Evolutionary conservation across 2,797 vertebrate species (phyloP), one percentile per base, ranked within the genome.

Genomic region (Iguana delicatissima): DNA sequence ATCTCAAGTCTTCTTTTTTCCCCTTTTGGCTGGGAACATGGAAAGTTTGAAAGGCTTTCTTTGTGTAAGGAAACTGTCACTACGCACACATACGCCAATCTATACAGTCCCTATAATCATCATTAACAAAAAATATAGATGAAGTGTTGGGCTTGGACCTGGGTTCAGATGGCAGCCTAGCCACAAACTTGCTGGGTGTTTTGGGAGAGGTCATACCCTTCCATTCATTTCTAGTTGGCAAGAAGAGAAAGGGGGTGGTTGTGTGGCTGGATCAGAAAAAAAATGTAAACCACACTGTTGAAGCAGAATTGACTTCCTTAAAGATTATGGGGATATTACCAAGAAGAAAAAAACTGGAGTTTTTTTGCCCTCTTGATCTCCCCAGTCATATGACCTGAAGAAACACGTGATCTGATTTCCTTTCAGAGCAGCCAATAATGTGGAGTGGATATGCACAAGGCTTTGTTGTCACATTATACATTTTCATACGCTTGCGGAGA

Each of bases 31-130:
- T 32, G 22, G 14, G 77, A 74, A 52, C 67, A 12, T 62, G 84
- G 67, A 86, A 90, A 90, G n/a, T 55, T 12, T 90, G 52, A 90
- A 57, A 38, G n/a, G 4, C 52, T 73, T 73, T 80, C 89, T 72
- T 55, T 81, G 50, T 50, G 59, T 55, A 59, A 80, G 52, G 38
- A 90, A 90, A 59, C 9, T 81, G 64, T 9, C 18, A 73, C 64
- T 29, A n/a, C 50, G 35, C 69, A 52, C 12, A 12, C 79, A 86
- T 59, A 86, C 73, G 32, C 62, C 69, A 14, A 82, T 35, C 67
- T 59, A 29, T 52, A 50, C 42, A 79, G 38, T 35, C 82, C 22
- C 74, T 89, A 26, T 69, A 67, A 55, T 74, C n/a, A 69, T 69
- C 26, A 69, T 79, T 46, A 79, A 8, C 24, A 38, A 38, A 74